phyloP scores from a whole-genome alignment of 2,888 invertebrate genomes.

The Zelleria hepariella region DNA sequence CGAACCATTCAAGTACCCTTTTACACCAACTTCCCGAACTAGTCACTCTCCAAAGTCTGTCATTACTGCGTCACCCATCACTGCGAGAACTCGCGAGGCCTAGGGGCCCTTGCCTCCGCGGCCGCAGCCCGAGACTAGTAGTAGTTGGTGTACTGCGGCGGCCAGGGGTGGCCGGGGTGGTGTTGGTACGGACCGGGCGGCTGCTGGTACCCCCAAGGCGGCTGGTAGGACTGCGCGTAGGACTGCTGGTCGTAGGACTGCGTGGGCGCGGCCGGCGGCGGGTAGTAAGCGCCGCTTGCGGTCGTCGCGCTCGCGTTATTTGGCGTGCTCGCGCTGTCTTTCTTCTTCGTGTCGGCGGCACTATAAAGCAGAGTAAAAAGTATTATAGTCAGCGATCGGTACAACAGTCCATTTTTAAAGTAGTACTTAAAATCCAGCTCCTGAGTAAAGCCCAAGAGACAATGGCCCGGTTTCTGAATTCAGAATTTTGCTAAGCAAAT shows the following conservation, averaged over 20 bases:
- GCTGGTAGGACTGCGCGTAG: constrained; percentile 62
- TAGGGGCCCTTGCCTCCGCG: neutral
- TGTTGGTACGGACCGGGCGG: constrained; percentile 62
- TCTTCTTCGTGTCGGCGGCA: constrained; percentile 37
- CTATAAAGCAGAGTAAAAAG: constrained; percentile 5
- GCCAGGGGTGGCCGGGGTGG: constrained; percentile 45
- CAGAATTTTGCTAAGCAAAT: too few species aligned
- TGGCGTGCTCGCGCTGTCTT: constrained; percentile 29
- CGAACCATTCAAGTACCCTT: too few species aligned
- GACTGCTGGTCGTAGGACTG: constrained; percentile 51
- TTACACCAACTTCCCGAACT: too few species aligned
- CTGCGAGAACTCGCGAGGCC: too few species aligned
- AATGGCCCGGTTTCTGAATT: too few species aligned
- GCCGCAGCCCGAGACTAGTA: constrained; percentile 31
- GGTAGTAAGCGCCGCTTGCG: constrained; percentile 42
- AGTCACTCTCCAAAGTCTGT: too few species aligned
- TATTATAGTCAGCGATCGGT: neutral
- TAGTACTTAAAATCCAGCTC: too few species aligned
- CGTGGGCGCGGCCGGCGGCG: constrained; percentile 36
- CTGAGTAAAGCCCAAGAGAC: too few species aligned
- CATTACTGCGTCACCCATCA: too few species aligned
- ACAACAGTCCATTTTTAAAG: too few species aligned
- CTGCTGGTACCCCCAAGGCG: constrained; percentile 66
- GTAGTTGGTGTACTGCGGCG: constrained; percentile 66
- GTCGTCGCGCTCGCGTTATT: constrained; percentile 22